Percentiles rank a stretch among this genome's conserved stretches.
Conservation (phyloP, 2,797 vertebrate species). For the Fringilla coelebs region DNA sequence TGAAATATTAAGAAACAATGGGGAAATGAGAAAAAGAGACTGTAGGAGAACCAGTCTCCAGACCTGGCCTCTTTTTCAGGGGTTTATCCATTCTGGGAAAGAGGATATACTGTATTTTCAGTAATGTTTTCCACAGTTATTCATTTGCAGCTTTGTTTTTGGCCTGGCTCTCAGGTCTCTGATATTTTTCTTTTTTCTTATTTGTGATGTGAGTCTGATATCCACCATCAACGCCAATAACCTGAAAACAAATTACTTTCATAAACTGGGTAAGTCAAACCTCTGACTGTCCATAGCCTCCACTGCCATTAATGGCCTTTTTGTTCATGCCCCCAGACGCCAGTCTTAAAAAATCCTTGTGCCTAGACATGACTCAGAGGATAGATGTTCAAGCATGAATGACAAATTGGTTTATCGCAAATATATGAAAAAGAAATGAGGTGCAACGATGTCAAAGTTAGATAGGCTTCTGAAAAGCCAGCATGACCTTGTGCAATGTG, state of each 20-base stretch:
- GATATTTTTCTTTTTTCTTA: not conserved
- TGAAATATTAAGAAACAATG: constrained; percentile 28
- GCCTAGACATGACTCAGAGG: constrained; percentile 70
- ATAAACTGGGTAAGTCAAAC: constrained; percentile 36
- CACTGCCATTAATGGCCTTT: constrained; percentile 60
- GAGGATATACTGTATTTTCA: constrained; percentile 9
- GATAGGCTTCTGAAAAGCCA: constrained; percentile 42
- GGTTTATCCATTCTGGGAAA: not conserved
- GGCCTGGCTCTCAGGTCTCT: not conserved
- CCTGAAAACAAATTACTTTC: constrained; percentile 58
- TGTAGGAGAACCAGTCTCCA: not conserved
- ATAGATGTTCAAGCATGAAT: constrained; percentile 66
- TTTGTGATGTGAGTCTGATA: constrained; percentile 25
- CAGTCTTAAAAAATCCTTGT: constrained; percentile 36
- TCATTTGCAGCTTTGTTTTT: constrained; percentile 28
- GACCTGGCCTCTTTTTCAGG: not conserved
- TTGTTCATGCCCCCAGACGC: constrained; percentile 50
- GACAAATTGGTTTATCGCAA: constrained; percentile 61
- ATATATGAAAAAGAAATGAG: constrained; percentile 59
- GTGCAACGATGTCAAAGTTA: constrained; percentile 30
- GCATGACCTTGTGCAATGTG: constrained; percentile 1
- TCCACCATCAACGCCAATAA: constrained; percentile 12
- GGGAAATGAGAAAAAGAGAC: constrained; percentile 49
- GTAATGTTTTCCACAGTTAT: not conserved
- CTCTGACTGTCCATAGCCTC: constrained; percentile 33